These are phyloP conservation scores for Lobophora halterata DNA, from an alignment of 2,888 invertebrate species.

Conservation along the genomic window DNA sequence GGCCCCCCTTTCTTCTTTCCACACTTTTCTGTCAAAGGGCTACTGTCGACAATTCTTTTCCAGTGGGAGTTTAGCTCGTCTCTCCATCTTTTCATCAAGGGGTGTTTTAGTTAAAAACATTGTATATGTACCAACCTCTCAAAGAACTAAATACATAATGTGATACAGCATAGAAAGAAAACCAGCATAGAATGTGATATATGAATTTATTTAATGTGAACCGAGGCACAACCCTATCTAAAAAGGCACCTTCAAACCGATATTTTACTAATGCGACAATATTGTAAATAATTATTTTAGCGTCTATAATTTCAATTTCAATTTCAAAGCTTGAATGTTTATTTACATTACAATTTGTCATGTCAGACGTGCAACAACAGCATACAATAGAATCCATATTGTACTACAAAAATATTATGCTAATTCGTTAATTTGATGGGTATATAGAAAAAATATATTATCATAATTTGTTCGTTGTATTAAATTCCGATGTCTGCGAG, in stretches of 20 bases:
- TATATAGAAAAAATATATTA: slow-evolving; percentile 33
- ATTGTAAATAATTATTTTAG: slow-evolving; percentile 64
- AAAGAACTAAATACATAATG: too few species aligned
- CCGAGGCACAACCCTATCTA: slow-evolving; percentile 68
- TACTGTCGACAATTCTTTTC: too few species aligned
- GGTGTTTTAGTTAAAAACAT: too few species aligned
- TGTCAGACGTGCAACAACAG: slow-evolving; percentile 55
- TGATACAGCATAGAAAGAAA: too few species aligned
- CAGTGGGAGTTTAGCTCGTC: too few species aligned
- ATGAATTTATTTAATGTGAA: slow-evolving; percentile 71
- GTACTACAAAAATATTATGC: slow-evolving; percentile 42
- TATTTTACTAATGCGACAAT: slow-evolving; percentile 57
- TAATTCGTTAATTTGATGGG: slow-evolving; percentile 36
- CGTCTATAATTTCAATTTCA: slow-evolving; percentile 59
- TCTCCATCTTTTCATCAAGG: too few species aligned
- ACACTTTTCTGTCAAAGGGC: too few species aligned
- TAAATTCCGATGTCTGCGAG: slow-evolving; percentile 70
- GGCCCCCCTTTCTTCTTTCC: too few species aligned
- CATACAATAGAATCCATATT: slow-evolving; percentile 48
- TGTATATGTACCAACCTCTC: too few species aligned
- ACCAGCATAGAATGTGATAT: slow-evolving; percentile 57
- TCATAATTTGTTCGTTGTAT: slow-evolving; percentile 57
- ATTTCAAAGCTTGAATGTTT: slow-evolving; percentile 55
- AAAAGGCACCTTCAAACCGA: slow-evolving; percentile 64
- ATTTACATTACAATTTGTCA: slow-evolving; percentile 67